Evolutionary conservation across 2,797 vertebrate genomes (phyloP).

Genomic region (Dicrostonyx torquatus): DNA sequence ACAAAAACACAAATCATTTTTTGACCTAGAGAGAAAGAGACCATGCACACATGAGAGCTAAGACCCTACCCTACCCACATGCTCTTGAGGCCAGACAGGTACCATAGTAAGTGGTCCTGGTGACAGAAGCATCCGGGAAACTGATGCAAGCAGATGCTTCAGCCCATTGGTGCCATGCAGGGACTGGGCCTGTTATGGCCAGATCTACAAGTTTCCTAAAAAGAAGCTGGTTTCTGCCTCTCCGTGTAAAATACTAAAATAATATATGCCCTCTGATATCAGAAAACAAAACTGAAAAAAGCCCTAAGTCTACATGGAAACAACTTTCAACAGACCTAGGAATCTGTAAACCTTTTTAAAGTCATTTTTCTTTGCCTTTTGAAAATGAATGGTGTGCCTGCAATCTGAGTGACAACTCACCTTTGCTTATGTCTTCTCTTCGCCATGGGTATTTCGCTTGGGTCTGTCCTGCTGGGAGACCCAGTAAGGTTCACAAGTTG

Average conservation of each 20-base stretch:
- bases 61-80: background rate
- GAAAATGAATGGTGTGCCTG: fast-evolving
- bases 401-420: no score
- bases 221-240: background rate
- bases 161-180: background rate
- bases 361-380: background rate
- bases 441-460: background rate
- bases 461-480: background rate
- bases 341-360: background rate
- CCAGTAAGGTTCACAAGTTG: fast-evolving
- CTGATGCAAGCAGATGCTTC: background rate
- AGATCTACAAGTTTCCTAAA: background rate
- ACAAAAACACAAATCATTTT: background rate
- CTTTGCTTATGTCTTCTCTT: background rate
- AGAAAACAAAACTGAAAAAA: background rate
- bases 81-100: background rate
- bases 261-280: background rate
- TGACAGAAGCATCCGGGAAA: background rate
- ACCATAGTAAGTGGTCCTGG: background rate
- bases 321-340: background rate
- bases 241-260: background rate
- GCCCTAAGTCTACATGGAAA: no score
- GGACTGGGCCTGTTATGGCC: background rate
- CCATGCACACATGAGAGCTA: background rate
- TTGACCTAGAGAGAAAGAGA: background rate